Evolutionary conservation across 2,113 vertebrate genomes (phyloP).

Genomic region (Chrysemys picta): DNA sequence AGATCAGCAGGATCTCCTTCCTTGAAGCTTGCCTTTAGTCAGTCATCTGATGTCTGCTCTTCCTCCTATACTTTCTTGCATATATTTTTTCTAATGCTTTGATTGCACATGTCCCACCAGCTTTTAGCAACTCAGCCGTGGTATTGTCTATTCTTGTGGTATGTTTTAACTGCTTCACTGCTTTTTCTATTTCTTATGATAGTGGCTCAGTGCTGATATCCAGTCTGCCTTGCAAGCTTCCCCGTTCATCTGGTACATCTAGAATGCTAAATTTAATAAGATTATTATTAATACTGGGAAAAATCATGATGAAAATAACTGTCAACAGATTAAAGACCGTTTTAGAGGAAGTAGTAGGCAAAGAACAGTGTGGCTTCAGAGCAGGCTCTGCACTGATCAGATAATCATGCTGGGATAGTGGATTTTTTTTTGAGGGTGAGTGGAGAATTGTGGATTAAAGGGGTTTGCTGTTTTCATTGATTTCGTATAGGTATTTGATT

Average conservation of each 20-base stretch:
- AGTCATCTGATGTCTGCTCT: background rate
- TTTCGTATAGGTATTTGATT: background rate
- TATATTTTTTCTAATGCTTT: background rate
- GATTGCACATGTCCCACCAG: background rate
- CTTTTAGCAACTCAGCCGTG: background rate
- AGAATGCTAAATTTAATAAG: no score
- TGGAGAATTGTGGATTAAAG: background rate
- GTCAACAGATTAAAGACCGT: background rate
- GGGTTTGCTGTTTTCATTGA: background rate
- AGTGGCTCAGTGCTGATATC: no score
- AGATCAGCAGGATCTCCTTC: background rate
- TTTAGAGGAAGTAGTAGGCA: background rate
- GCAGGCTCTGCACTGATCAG: background rate
- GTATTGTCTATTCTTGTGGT: background rate
- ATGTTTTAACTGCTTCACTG: no score
- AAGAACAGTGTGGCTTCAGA: background rate
- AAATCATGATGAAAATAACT: background rate
- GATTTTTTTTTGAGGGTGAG: background rate
- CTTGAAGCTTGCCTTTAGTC: background rate
- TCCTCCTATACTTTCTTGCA: background rate
- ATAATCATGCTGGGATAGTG: background rate
- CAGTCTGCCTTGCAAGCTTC: no score
- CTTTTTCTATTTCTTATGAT: no score
- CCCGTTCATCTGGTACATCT: no score
- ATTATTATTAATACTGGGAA: background rate